These are phyloP conservation scores for Synanthedon formicaeformis DNA, from an alignment of 2,888 invertebrate species.

Conservation along the genomic window DNA sequence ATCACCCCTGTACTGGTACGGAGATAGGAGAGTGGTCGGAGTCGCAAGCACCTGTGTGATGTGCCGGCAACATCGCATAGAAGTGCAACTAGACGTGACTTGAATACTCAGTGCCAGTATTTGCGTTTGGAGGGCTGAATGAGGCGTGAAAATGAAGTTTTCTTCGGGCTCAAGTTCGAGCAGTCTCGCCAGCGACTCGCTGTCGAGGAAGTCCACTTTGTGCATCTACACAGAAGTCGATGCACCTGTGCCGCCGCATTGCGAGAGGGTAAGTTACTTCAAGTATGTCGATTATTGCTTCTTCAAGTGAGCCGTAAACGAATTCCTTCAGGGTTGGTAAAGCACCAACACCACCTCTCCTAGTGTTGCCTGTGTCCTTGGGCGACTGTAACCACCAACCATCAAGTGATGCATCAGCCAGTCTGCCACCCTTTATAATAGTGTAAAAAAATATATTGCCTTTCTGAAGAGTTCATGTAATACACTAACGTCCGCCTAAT, in stretches of 20 bases:
- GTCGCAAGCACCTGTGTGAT: constrained; percentile 46
- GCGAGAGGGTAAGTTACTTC: constrained; percentile 66
- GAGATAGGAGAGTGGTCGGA: not conserved
- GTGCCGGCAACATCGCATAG: constrained; percentile 53
- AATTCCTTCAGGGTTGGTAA: no score
- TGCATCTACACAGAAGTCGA: constrained; percentile 75
- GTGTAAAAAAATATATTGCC: no score
- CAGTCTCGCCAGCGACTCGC: constrained; percentile 74
- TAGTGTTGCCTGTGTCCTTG: no score
- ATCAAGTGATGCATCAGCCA: no score
- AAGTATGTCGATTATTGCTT: not conserved
- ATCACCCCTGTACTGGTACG: constrained; percentile 9
- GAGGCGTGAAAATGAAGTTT: constrained; percentile 67
- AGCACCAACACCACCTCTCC: no score
- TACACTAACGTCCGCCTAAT: no score
- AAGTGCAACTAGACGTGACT: constrained; percentile 57
- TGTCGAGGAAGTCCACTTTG: constrained; percentile 74
- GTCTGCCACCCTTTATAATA: no score
- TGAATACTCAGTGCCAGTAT: constrained; percentile 20
- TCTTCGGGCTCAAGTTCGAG: constrained; percentile 74
- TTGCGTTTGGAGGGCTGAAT: constrained; percentile 17
- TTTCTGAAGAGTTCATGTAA: no score
- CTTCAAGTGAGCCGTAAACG: no score
- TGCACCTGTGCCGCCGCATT: constrained; percentile 40
- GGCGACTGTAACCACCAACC: no score